Conservation (phyloP, 2,113 vertebrate species). For the Dolichotis patagonum region DNA sequence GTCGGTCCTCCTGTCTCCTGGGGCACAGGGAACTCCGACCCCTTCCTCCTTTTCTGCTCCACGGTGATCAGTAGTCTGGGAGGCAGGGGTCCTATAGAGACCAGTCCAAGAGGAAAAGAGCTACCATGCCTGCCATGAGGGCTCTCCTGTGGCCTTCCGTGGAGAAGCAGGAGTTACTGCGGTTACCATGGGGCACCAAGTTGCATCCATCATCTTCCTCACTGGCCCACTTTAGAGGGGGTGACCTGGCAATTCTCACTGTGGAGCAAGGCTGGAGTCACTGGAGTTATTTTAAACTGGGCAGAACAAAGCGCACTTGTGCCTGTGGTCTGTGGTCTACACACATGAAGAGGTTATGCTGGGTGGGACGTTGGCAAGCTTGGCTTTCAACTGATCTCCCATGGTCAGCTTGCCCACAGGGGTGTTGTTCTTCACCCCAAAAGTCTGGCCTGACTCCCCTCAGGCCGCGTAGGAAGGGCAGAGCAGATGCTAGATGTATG, state of each 20-base stretch:
- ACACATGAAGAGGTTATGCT: not conserved
- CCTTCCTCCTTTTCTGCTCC: not conserved
- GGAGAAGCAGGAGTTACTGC: not conserved
- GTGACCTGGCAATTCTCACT: conserved; percentile 31
- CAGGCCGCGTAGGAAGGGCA: not conserved
- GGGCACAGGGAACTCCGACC: not conserved
- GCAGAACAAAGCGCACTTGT: conserved; percentile 2
- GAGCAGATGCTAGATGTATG: not conserved
- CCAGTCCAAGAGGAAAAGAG: not conserved
- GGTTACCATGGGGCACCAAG: not conserved
- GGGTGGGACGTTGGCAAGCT: not conserved
- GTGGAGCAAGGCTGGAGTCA: conserved; percentile 10
- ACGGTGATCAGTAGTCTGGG: not conserved
- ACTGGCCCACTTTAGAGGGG: not conserved
- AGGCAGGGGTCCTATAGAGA: not conserved
- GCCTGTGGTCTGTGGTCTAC: conserved; percentile 55
- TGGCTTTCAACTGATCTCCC: not conserved
- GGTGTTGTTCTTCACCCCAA: not conserved
- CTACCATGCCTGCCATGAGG: not conserved
- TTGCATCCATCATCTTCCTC: not conserved
- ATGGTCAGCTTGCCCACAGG: not conserved
- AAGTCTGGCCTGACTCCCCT: not conserved
- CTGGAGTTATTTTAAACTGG: conserved; percentile 59
- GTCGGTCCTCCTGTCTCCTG: not conserved
- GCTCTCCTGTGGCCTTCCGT: no score